Conservation (phyloP, 1,140 invertebrate genomes). For the Contarinia nasturtii region DNA sequence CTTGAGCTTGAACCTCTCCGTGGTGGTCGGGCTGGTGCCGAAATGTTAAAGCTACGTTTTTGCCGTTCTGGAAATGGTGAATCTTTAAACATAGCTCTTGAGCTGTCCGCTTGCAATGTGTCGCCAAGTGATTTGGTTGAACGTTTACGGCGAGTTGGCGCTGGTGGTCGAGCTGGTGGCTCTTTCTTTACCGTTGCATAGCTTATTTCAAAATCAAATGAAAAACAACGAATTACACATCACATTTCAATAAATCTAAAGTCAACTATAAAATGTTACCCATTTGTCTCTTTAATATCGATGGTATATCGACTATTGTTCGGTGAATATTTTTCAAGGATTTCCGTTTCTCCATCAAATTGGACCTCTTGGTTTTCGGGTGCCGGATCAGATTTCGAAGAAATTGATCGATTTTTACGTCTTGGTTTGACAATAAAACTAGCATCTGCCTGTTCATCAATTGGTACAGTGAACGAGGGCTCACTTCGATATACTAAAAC, state of each 20-base stretch:
- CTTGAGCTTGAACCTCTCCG: conserved; percentile 30
- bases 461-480: too few species aligned
- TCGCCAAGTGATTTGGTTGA: conserved; percentile 21
- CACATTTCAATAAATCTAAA: too few species aligned
- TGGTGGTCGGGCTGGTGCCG: conserved; percentile 35
- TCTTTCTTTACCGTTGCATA: conserved; percentile 26
- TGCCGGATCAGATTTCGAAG: too few species aligned
- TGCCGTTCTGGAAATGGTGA: conserved; percentile 18
- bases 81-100: conserved; percentile 11
- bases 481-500: too few species aligned
- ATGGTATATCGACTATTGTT: conserved; percentile 22
- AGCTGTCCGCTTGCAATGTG: conserved; percentile 28
- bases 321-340: too few species aligned
- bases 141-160: conserved; percentile 27
- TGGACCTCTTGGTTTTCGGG: conserved; percentile 6
- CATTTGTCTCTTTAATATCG: conserved; percentile 28
- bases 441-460: too few species aligned
- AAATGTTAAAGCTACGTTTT: conserved; percentile 43
- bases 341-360: conserved; percentile 11
- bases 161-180: conserved; percentile 31
- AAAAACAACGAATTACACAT: not conserved
- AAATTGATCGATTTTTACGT: too few species aligned
- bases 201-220: conserved; percentile 6
- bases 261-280: too few species aligned
- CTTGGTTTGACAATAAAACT: too few species aligned